A percentile compares a stretch with the other conserved stretches of the same genome.
Conservation (phyloP, 2,797 vertebrate species). For the Liparis tanakae region DNA sequence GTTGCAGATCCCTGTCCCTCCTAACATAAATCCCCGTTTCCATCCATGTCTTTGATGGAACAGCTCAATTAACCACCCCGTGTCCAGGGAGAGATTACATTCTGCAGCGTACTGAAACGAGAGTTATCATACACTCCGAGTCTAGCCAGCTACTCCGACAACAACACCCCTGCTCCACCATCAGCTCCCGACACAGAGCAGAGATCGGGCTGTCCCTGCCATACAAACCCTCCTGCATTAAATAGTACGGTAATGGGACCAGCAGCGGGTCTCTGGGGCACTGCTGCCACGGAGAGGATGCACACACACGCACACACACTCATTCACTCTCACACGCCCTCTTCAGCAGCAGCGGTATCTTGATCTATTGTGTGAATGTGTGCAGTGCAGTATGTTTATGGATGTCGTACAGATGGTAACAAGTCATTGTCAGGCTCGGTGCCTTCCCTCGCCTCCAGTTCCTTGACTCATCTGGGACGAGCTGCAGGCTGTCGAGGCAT, state of each 20-base stretch:
- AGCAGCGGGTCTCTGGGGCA: conserved; percentile 68
- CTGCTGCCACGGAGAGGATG: conserved; percentile 51
- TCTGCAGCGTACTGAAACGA: conserved; percentile 61
- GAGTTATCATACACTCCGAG: conserved; percentile 57
- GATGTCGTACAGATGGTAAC: conserved; percentile 75
- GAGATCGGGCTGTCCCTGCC: conserved; percentile 40
- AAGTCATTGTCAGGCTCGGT: conserved; percentile 67
- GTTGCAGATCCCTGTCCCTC: conserved; percentile 42
- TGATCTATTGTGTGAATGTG: conserved; percentile 68
- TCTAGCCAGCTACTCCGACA: conserved; percentile 42
- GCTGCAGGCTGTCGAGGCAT: conserved; percentile 64
- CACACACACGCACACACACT: conserved; percentile 8
- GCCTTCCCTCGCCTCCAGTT: conserved; percentile 42
- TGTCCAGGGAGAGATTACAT: conserved; percentile 66
- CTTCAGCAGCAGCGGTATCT: conserved; percentile 59
- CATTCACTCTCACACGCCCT: conserved; percentile 41
- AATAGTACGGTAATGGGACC: conserved; percentile 75
- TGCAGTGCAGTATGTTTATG: conserved; percentile 70
- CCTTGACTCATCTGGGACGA: conserved; percentile 68
- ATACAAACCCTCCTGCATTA: conserved; percentile 61
- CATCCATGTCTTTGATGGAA: conserved; percentile 76
- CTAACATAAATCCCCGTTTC: conserved; percentile 72
- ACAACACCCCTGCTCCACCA: conserved; percentile 43
- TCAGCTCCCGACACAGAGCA: conserved; percentile 35
- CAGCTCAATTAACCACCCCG: conserved; percentile 77